Evolutionary conservation across 2,113 vertebrate species (phyloP).

Genomic region (Potamarius usumacintae): DNA sequence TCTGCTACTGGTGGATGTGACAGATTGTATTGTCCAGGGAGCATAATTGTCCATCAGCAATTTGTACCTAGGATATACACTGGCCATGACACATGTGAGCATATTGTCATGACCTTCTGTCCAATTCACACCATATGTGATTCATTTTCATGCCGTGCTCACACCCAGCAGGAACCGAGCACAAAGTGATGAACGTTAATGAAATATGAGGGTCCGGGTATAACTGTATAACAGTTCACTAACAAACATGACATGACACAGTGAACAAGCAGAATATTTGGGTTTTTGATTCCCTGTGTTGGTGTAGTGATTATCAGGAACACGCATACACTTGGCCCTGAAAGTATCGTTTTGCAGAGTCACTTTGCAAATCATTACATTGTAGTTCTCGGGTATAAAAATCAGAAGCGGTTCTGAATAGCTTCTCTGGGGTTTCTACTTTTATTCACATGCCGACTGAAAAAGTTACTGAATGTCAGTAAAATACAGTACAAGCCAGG

Average conservation of each 20-base stretch:
- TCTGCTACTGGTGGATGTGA: not conserved
- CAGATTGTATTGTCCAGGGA: not conserved
- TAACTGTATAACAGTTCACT: not conserved
- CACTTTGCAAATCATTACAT: not conserved
- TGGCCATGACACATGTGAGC: not conserved
- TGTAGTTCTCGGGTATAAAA: not conserved
- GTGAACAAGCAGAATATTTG: not conserved
- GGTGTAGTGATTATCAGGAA: not conserved
- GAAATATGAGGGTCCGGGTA: not conserved
- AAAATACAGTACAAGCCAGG: not conserved
- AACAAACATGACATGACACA: not conserved
- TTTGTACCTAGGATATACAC: not conserved
- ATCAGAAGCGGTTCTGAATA: not conserved
- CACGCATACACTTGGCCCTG: not conserved
- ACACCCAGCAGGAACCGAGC: not conserved
- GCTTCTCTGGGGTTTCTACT: not conserved
- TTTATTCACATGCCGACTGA: not conserved
- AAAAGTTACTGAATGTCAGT: not conserved
- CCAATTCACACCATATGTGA: not conserved
- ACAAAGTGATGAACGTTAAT: not conserved
- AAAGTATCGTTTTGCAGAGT: not conserved
- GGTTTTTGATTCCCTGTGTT: not conserved
- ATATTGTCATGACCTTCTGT: not conserved
- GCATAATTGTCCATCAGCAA: not conserved
- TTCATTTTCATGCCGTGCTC: not conserved